Base-by-base conservation (phyloP, 2,113 vertebrate genomes). In the Vireo altiloquus region DNA sequence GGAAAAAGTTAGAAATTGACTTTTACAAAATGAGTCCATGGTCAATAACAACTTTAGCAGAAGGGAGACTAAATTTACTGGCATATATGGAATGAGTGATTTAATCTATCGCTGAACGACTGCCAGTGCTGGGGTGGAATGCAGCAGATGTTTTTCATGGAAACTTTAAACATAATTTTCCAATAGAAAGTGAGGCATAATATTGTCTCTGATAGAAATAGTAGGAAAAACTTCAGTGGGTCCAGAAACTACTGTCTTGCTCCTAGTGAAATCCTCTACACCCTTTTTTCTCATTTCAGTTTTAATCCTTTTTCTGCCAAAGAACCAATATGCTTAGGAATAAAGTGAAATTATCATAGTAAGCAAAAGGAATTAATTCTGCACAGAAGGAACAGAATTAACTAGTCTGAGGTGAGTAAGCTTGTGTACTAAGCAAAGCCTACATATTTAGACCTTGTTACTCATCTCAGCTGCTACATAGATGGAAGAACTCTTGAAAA, bases 121-220 rank as follows among this genome's bases (percentile, higher is more conserved):
- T 95, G 96, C 94, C 95, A 95, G 8, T 70, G 80, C 92, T 75
- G 52, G 91, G 64, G 64, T 92, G 92, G 89, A 96, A 96, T 64
- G 81, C 52, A 92, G 86, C 92, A 96, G 89, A 89, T 93, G 95
- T 93, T 97, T 94, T 90, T 89, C 72, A 78, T 75, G 89, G 94
- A 96, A 94, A 94, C 83, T 93, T 93, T 87, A 87, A 74, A 87
- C 76, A 78, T 81, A 47, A 86, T 90, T 94, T 97, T 96, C 91
- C 90, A 78, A 63, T 66, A 90, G 92, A 95, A 95, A 89, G 30
- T 70, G 72, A 86, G 75, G 86, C 42, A 90, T 83, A 90, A 78
- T 83, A 77, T 86, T 88, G 79, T 74, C 35, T 89, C 11, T 74
- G 35, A 80, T 52, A 88, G 82, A 86, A 88, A 81, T 18, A 89